Evolutionary conservation across 1,140 invertebrate species (phyloP).

Genomic region (Hydropsyche tenuis): DNA sequence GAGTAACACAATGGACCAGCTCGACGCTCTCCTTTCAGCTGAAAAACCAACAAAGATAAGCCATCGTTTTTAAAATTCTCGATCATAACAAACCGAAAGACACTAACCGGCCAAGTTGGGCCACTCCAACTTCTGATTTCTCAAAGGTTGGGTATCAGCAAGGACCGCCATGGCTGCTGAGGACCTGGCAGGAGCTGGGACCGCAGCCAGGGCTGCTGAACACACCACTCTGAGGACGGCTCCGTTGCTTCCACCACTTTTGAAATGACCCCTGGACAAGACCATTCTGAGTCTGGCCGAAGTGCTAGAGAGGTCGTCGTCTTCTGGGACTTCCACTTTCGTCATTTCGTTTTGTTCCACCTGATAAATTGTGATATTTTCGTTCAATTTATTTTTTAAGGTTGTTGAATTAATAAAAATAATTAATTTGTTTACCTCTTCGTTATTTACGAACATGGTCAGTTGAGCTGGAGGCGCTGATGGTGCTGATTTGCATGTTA

Average conservation of each 20-base stretch:
- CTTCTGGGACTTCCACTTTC: conserved; percentile 32
- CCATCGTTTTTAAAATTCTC: too few relatives aligned
- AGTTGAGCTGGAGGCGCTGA: conserved; percentile 42
- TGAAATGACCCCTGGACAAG: conserved; percentile 42
- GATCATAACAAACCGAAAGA: neutral
- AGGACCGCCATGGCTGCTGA: conserved; percentile 40
- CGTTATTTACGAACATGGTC: conserved; percentile 41
- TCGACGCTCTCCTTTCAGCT: conserved; percentile 13
- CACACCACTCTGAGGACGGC: conserved; percentile 38
- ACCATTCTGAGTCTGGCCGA: conserved; percentile 34
- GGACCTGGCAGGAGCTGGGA: conserved; percentile 32
- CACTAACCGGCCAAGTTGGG: conserved; percentile 40
- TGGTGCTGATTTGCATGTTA: conserved; percentile 47
- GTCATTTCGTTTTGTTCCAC: conserved; percentile 35
- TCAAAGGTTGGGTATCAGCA: conserved; percentile 36
- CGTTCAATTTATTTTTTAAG: too few relatives aligned
- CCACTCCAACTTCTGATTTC: conserved; percentile 48
- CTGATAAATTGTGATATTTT: too few relatives aligned
- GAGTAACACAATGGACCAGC: neutral
- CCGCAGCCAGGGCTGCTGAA: conserved; percentile 34
- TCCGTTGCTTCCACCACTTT: conserved; percentile 32
- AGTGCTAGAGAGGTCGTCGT: conserved; percentile 37
- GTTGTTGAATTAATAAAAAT: too few relatives aligned
- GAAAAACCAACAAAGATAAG: neutral
- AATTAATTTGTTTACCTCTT: too few relatives aligned